Conservation (phyloP, 2,888 invertebrate genomes). For the Athetis lepigone region DNA sequence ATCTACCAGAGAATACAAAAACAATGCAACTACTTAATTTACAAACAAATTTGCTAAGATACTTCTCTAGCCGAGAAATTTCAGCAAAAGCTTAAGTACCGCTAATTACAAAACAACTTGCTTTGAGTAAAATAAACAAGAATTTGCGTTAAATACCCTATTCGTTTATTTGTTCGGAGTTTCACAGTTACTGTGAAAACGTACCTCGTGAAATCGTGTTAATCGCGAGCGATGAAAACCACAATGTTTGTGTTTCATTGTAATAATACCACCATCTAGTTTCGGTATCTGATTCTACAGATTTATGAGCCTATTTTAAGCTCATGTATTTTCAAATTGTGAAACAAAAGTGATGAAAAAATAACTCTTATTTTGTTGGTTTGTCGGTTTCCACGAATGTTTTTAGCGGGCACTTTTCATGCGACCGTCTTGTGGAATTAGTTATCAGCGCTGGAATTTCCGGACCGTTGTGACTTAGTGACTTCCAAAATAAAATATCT, state of each 20-base stretch:
- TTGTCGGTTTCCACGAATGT: too few relatives aligned
- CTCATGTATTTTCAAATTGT: neutral
- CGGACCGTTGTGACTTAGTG: too few relatives aligned
- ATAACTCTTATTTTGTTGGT: too few relatives aligned
- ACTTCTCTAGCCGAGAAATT: slow-evolving; percentile 4
- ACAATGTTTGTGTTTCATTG: slow-evolving; percentile 26
- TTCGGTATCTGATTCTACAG: slow-evolving; percentile 3
- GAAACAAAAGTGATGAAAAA: too few relatives aligned
- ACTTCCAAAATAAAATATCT: too few relatives aligned
- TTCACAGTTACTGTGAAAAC: slow-evolving; percentile 20
- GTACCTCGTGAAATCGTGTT: slow-evolving; percentile 30
- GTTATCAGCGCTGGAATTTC: too few relatives aligned
- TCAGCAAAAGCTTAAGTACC: neutral
- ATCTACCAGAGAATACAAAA: too few relatives aligned
- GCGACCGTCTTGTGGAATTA: too few relatives aligned
- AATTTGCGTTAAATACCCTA: slow-evolving; percentile 23
- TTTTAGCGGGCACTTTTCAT: too few relatives aligned
- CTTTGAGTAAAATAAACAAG: slow-evolving; percentile 21
- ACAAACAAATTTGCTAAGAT: neutral
- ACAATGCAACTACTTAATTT: neutral
- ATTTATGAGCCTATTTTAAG: slow-evolving; percentile 8
- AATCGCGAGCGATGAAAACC: slow-evolving; percentile 39
- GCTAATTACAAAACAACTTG: slow-evolving; percentile 26
- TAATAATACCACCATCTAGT: neutral
- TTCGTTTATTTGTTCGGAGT: slow-evolving; percentile 18